Base-by-base conservation (phyloP, 2,797 vertebrate species). In the Sylvia borin region DNA sequence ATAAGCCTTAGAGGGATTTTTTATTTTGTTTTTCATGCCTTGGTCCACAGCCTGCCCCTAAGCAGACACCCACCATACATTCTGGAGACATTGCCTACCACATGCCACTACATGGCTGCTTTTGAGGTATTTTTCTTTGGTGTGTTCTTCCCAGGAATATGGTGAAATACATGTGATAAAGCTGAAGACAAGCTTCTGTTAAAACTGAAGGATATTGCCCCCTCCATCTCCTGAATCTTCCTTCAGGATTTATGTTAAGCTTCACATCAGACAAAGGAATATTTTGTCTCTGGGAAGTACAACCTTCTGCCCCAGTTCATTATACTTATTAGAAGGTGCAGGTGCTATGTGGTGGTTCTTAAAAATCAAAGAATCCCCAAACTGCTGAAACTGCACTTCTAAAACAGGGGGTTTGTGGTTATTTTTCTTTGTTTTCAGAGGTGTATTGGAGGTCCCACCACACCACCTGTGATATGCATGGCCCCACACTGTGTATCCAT, bases 401-500 rank as follows among this genome's bases (percentile, higher is more conserved):
- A 9, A 45, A 57, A 27, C 5, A 12, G 40, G 40, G 40, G 40
- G 20, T 42, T 51, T 74, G 5, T 5, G 38, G 22, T 11, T 24
- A 11, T 2, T 47, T 47, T 87, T 25, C 48, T 43, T 0, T 5
- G 4, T 34, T 64, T 62, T 61, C n/a, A 31, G 40, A 61, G 18
- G 4, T 10, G 4, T n/a, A 1, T 4, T 8, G 32, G 36, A 75
- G 9, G 22, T 25, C 21, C 5, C 31, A 34, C 20, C 20, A 4
- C 16, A 36, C 2, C 17, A 25, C 13, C 58, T 14, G 10, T 13
- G 40, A 19, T 16, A 13, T 3, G 10, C 17, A 5, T 10, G 40
- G 22, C 25, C 2, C 1, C 6, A 7, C 50, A 16, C 0, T 11
- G 24, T 1, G 36, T 36, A 10, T 32, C 75, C 8, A 2, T 32